Evolutionary conservation across 1,140 invertebrate genomes (phyloP).

Genomic region (Hermetia illucens): DNA sequence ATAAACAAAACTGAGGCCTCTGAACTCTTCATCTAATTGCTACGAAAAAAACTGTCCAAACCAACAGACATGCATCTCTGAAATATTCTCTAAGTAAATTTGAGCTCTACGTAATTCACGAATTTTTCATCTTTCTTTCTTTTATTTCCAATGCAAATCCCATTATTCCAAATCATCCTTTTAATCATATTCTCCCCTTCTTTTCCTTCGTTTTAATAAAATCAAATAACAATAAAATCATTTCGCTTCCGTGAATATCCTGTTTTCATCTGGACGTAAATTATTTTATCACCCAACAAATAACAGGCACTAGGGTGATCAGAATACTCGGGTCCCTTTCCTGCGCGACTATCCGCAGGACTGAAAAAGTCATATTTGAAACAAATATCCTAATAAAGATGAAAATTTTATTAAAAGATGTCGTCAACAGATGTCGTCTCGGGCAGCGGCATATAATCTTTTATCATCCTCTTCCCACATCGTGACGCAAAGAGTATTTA

Average conservation of each 20-base stretch:
- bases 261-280: neutral
- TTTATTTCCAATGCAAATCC: too few species aligned
- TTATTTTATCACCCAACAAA: neutral
- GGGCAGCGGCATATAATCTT: constrained; percentile 22
- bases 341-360: neutral
- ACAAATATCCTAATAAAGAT: constrained; percentile 30
- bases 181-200: too few species aligned
- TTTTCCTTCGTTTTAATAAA: constrained; percentile 1
- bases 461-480: constrained; percentile 31
- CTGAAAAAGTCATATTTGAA: neutral
- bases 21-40: too few species aligned
- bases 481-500: constrained; percentile 30
- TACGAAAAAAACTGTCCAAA: too few species aligned
- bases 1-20: too few species aligned
- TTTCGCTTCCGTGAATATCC: neutral
- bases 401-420: constrained; percentile 34
- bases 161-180: too few species aligned
- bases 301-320: neutral
- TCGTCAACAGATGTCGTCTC: constrained; percentile 29
- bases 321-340: neutral
- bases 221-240: constrained; percentile 1
- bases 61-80: too few species aligned
- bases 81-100: too few species aligned
- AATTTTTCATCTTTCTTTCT: too few species aligned
- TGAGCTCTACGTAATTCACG: too few species aligned